Evolutionary conservation across 2,113 vertebrate genomes (phyloP).

Genomic region (Acanthochromis polyacanthus): DNA sequence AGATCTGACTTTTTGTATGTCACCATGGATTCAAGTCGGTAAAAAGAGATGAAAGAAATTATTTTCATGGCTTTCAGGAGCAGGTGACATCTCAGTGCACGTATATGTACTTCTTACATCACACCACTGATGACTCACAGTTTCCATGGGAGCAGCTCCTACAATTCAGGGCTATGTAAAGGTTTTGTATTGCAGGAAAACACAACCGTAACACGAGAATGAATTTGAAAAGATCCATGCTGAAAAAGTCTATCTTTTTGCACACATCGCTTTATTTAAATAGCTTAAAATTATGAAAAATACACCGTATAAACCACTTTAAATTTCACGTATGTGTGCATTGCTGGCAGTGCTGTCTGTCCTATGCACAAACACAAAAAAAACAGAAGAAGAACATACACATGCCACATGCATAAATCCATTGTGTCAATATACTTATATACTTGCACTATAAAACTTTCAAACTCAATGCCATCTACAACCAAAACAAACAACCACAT

Average conservation of each 20-base stretch:
- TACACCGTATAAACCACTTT: constrained; percentile 38
- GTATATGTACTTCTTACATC: background rate
- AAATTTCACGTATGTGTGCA: constrained; percentile 28
- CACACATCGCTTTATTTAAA: constrained; percentile 65
- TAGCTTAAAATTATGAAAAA: constrained; percentile 52
- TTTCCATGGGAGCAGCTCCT: constrained; percentile 6
- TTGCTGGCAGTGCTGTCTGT: background rate
- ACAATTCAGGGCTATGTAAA: background rate
- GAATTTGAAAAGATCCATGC: background rate
- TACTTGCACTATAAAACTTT: constrained; percentile 5
- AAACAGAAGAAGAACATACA: constrained; percentile 9
- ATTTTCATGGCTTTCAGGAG: background rate
- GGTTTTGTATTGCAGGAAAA: background rate
- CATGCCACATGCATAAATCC: constrained; percentile 14
- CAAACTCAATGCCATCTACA: background rate
- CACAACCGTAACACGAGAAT: background rate
- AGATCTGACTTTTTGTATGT: background rate
- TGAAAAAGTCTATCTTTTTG: background rate
- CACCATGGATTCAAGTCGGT: background rate
- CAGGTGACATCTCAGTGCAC: background rate
- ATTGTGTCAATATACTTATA: background rate
- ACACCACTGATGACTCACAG: background rate
- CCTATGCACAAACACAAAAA: constrained; percentile 26
- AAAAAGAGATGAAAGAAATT: background rate
- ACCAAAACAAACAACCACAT: constrained; percentile 4